These are phyloP conservation scores for Drosophila recens DNA, from an alignment of 2,888 invertebrate genomes.

Conservation along the genomic window DNA sequence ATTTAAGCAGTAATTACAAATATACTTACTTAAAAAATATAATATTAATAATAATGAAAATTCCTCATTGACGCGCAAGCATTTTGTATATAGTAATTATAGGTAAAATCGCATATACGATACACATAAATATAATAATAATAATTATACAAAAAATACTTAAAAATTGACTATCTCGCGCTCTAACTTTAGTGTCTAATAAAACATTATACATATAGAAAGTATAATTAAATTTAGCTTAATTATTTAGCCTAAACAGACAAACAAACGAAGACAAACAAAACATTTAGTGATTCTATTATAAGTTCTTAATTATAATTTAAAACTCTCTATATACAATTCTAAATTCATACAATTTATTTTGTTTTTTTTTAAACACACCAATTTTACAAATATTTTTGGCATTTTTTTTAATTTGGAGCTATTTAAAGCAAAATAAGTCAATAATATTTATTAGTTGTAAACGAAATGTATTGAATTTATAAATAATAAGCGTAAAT, in stretches of 20 bases:
- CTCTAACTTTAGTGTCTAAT: conserved; percentile 63
- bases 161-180: conserved; percentile 76
- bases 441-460: conserved; percentile 69
- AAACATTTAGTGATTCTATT: conserved; percentile 81
- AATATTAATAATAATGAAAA: conserved; percentile 34
- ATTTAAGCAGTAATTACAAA: conserved; percentile 28
- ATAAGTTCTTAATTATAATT: conserved; percentile 69
- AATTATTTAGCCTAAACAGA: conserved; percentile 60
- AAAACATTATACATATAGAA: conserved; percentile 46
- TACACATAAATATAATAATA: conserved; percentile 23
- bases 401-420: conserved; percentile 63
- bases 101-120: conserved; percentile 59
- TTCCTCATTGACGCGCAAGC: conserved; percentile 73
- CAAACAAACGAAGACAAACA: conserved; percentile 75
- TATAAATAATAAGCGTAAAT: conserved; percentile 75
- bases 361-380: conserved; percentile 50
- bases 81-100: conserved; percentile 74
- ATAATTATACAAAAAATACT: conserved; percentile 19
- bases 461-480: conserved; percentile 77
- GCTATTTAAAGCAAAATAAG: conserved; percentile 52
- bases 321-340: conserved; percentile 37
- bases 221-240: conserved; percentile 66
- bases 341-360: conserved; percentile 41
- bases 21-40: conserved; percentile 5
- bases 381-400: conserved; percentile 48